These are phyloP conservation scores for Cinclus cinclus DNA, from an alignment of 2,113 vertebrate species.

Conservation along the genomic window DNA sequence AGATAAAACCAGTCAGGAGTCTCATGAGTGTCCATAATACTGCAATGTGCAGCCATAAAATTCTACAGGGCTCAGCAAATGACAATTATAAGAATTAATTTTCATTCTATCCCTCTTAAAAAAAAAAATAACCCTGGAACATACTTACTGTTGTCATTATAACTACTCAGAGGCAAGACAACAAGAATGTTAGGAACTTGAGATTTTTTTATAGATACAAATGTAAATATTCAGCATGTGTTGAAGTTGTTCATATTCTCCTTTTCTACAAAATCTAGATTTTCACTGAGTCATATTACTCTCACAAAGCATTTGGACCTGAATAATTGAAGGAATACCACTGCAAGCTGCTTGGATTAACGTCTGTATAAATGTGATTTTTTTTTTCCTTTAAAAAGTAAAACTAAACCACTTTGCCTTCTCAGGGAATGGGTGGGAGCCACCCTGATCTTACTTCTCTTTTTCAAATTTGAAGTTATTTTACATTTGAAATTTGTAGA, in stretches of 20 bases:
- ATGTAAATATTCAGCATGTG: not conserved
- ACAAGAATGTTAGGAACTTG: not conserved
- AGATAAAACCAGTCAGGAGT: slow-evolving; percentile 78
- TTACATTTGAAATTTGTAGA: not conserved
- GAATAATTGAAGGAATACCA: not conserved
- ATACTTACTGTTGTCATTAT: slow-evolving; percentile 21
- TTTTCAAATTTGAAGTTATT: not conserved
- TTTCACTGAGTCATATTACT: not conserved
- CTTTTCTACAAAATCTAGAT: not conserved
- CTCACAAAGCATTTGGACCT: not conserved
- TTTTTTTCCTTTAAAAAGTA: not conserved
- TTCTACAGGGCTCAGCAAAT: slow-evolving; percentile 69
- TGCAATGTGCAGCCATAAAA: slow-evolving; percentile 73
- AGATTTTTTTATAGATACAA: not conserved
- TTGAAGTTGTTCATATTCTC: not conserved
- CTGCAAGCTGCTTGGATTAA: not conserved
- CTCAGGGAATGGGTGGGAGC: not conserved
- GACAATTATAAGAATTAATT: slow-evolving; percentile 63
- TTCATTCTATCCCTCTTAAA: slow-evolving; percentile 37
- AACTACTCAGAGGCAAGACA: slow-evolving; percentile 21
- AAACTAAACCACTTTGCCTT: not conserved
- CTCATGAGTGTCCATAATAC: slow-evolving; percentile 70
- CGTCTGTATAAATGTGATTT: not conserved
- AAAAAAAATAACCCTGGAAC: slow-evolving; percentile 37
- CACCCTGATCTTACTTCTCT: not conserved